phyloP scores from a whole-genome alignment of 1,140 invertebrate genomes.

The Diuraphis noxia region DNA sequence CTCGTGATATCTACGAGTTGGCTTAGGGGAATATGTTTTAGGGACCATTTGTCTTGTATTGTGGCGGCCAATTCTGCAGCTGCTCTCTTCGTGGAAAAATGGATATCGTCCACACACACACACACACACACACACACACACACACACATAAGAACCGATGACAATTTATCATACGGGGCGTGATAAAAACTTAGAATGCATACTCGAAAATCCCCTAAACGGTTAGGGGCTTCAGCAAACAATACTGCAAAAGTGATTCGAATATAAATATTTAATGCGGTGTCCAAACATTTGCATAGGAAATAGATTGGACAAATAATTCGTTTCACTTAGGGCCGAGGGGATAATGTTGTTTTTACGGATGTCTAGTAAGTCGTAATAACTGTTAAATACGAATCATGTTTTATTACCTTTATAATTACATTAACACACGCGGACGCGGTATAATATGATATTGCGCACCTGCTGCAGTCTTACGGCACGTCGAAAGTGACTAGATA shows the following conservation, averaged over 20 bases:
- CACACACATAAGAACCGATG: neutral
- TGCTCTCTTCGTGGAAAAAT: conserved; percentile 52
- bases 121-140: neutral
- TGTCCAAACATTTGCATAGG: conserved; percentile 48
- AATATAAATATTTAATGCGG: conserved; percentile 24
- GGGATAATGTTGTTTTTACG: neutral
- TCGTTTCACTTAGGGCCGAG: neutral
- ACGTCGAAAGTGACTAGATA: neutral
- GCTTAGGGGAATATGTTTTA: conserved; percentile 31
- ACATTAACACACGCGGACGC: neutral
- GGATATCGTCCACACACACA: conserved; percentile 34
- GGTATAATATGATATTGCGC: neutral
- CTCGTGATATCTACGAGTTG: neutral
- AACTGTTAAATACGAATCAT: neutral
- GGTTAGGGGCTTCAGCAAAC: neutral
- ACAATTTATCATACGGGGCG: conserved; percentile 50
- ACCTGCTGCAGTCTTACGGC: neutral
- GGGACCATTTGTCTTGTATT: conserved; percentile 52
- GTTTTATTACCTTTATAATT: conserved; percentile 40
- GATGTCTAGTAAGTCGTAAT: neutral
- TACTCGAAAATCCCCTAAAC: conserved; percentile 38
- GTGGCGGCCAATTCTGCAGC: conserved; percentile 48
- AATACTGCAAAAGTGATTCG: conserved; percentile 36
- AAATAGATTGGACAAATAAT: conserved; percentile 32
- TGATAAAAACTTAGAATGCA: conserved; percentile 40